Base-by-base conservation (phyloP, 2,888 invertebrate genomes). In the Orthosia incerta region DNA sequence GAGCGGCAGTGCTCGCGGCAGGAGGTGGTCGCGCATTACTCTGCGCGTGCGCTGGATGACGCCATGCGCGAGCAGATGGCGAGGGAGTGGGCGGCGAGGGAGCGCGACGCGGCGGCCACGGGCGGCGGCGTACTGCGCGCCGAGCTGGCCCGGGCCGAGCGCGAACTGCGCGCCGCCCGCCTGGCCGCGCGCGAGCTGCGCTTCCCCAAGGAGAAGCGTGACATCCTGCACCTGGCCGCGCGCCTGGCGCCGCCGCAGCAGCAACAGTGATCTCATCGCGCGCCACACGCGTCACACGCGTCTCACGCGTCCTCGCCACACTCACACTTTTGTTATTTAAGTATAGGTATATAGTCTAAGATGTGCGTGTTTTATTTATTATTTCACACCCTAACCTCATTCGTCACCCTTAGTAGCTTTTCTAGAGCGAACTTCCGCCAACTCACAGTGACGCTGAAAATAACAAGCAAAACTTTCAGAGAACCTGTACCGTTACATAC, bases 11-110 rank as follows among this genome's bases (percentile, higher is more conserved):
- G 99, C 94, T 99, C 99, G 78, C 97, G 99, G 86, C 99, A 99
- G 93, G 99, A 99, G 93, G 93, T 95, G 56, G 98, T 99, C 26
- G 98, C 99, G 62, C 99, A 99, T 94, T 99, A 99, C 94, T 99
- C 99, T 31, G 98, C 99, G 93, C 97, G 99, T 39, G 98, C 98
- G 56, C 97, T 99, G 45, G 99, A 99, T 91, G 99, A 99, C 91
- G 99, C 99, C 91, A 99, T 99, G 99, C 97, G 99, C 80, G 98
- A 99, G 76, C 98, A 99, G 95, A 99, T 99, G 99, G 99, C 99
- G 18, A 96, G 99, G 67, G 99, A 99, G 93, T 99, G 99, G 99
- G 99, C 99, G 74, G 98, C 99, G 15, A 96, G 98, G 53, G 95
- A 95, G 82, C 87, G 94, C 9, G 95, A 95, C 66, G 93, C 94